Conservation (phyloP, 2,797 vertebrate species). For the Enteromius afrohamiltoni region DNA sequence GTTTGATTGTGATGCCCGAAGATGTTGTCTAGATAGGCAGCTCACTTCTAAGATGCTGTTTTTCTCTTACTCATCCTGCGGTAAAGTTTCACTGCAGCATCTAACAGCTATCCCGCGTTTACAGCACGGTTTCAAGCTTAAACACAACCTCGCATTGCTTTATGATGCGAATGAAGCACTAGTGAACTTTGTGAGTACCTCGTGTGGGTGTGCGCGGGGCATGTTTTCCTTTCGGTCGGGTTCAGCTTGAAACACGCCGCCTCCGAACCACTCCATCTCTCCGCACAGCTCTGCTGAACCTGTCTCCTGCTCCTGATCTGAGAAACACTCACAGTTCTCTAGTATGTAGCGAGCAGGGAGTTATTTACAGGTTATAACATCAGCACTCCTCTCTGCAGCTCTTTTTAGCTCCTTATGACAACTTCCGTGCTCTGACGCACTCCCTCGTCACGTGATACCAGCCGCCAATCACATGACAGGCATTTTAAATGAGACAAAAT, state of each 20-base stretch:
- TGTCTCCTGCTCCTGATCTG: background rate
- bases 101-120: background rate
- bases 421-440: conserved; percentile 49
- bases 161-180: background rate
- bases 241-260: conserved; percentile 39
- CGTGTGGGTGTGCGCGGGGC: conserved; percentile 42
- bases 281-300: conserved; percentile 5
- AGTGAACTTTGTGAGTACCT: conserved; percentile 38
- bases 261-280: conserved; percentile 76
- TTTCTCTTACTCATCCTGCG: background rate
- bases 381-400: conserved; percentile 30
- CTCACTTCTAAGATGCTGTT: background rate
- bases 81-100: background rate
- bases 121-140: too few relatives aligned
- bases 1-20: background rate
- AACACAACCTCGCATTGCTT: too few relatives aligned
- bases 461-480: conserved; percentile 47
- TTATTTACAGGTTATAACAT: conserved; percentile 40
- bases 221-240: conserved; percentile 55
- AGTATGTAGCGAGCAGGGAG: background rate
- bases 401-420: conserved; percentile 51
- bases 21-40: background rate
- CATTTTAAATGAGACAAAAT: too few relatives aligned
- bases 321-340: background rate
- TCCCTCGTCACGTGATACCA: conserved; percentile 49